phyloP scores from a whole-genome alignment of 2,797 vertebrate species.

The Sebastes iracundus region DNA sequence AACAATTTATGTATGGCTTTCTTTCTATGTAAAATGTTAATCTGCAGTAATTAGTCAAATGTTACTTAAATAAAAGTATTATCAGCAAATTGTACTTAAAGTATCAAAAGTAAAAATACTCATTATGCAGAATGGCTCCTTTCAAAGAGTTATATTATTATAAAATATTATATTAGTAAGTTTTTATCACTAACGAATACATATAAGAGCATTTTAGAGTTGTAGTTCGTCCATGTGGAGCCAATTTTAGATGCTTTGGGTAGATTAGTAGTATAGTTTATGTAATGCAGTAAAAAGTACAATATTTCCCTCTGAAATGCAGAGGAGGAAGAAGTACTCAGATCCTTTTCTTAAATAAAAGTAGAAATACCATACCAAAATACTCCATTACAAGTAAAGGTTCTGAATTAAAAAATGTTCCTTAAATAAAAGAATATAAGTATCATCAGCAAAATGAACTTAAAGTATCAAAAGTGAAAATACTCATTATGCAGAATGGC shows the following conservation, averaged over 20 bases:
- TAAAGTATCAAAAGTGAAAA: too few species aligned
- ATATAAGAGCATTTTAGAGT: too few species aligned
- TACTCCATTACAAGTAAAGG: too few species aligned
- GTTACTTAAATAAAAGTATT: background rate
- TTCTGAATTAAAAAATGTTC: too few species aligned
- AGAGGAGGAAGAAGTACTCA: background rate
- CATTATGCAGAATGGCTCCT: background rate
- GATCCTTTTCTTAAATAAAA: background rate
- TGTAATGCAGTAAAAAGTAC: background rate
- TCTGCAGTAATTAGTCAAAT: background rate
- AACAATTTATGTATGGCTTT: background rate
- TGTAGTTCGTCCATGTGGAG: too few species aligned
- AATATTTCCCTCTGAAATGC: background rate
- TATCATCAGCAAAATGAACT: too few species aligned
- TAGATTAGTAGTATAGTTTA: background rate
- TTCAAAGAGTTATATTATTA: background rate
- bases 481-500: too few species aligned
- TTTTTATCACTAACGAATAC: too few species aligned
- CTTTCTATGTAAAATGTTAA: background rate
- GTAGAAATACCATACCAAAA: background rate
- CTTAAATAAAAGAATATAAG: too few species aligned
- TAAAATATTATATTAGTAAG: background rate
- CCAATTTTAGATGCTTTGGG: background rate
- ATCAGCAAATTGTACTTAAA: background rate
- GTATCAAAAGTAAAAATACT: background rate